These are phyloP conservation scores for Radopholus similis DNA, from an alignment of 1,140 invertebrate species.

Conservation along the genomic window DNA sequence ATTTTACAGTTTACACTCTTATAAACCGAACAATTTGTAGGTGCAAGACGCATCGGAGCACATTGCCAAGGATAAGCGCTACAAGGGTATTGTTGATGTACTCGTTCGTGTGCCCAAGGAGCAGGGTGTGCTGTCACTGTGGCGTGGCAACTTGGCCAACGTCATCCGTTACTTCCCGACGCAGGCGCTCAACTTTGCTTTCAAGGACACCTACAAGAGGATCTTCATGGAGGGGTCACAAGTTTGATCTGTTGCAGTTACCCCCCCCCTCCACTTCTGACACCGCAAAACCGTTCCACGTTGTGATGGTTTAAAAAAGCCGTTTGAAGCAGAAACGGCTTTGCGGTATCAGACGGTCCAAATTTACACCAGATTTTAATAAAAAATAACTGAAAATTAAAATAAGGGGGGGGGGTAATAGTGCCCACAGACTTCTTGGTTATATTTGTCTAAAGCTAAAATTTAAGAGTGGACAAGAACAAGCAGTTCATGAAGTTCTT, in stretches of 20 bases:
- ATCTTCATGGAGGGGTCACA: conserved; percentile 49
- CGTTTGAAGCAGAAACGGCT: neutral
- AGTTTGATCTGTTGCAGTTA: too few relatives aligned
- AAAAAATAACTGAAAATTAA: too few relatives aligned
- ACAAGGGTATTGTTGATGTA: conserved; percentile 59
- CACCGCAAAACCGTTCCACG: neutral
- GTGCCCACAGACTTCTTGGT: too few relatives aligned
- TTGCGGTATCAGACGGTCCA: neutral
- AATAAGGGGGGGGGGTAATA: too few relatives aligned
- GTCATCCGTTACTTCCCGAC: conserved; percentile 60
- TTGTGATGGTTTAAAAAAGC: neutral
- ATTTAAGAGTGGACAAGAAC: conserved; percentile 72
- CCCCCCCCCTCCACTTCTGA: too few relatives aligned
- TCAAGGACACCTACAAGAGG: conserved; percentile 60
- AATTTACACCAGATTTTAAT: neutral
- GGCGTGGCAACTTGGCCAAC: conserved; percentile 57
- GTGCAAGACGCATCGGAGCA: conserved; percentile 67
- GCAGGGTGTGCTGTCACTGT: conserved; percentile 50
- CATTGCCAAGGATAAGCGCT: conserved; percentile 69
- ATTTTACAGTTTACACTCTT: neutral
- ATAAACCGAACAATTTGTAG: conserved; percentile 35
- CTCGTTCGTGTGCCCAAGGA: conserved; percentile 54
- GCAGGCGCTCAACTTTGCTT: conserved; percentile 59
- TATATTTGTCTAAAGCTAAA: neutral
- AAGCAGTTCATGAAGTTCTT: conserved; percentile 82